These are phyloP conservation scores for Embidobia sp. DNA, from an alignment of 2,888 invertebrate species.

Conservation along the genomic window DNA sequence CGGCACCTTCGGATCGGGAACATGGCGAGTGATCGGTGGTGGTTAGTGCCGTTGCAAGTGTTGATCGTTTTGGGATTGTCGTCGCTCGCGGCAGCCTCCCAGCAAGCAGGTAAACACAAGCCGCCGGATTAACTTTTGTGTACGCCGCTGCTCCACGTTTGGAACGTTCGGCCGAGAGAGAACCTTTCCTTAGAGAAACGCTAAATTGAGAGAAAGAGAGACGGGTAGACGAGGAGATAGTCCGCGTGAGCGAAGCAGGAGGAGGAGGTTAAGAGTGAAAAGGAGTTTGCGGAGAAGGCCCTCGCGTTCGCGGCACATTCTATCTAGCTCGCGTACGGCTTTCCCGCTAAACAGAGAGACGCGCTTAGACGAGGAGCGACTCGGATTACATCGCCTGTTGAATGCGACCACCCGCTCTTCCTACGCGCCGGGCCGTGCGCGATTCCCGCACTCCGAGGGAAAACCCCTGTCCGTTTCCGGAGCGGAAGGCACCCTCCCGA, in stretches of 20 bases:
- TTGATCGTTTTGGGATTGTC: constrained; percentile 38
- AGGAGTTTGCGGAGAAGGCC: constrained; percentile 52
- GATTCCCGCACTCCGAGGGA: no score
- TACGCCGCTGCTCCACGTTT: no score
- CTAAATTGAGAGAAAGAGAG: constrained; percentile 1
- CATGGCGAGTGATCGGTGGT: constrained; percentile 63
- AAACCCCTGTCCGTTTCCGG: no score
- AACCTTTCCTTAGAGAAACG: no score
- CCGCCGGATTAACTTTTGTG: not conserved
- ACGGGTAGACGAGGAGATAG: not conserved
- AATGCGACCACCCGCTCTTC: constrained; percentile 51
- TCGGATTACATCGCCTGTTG: constrained; percentile 54
- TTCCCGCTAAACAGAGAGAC: constrained; percentile 49
- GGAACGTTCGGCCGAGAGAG: no score
- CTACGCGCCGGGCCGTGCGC: constrained; percentile 45
- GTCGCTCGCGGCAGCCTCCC: constrained; percentile 9
- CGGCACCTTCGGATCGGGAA: constrained; percentile 40
- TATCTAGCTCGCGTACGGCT: constrained; percentile 43
- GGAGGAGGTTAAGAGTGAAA: constrained; percentile 51
- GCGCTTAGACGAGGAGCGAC: constrained; percentile 35
- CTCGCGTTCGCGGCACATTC: constrained; percentile 31
- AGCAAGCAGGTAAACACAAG: constrained; percentile 21
- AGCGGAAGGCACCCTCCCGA: no score
- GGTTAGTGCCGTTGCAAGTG: constrained; percentile 58
- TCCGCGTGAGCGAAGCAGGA: no score